These are phyloP conservation scores for Fragum sueziense DNA, from an alignment of 2,888 invertebrate species.

Conservation along the genomic window DNA sequence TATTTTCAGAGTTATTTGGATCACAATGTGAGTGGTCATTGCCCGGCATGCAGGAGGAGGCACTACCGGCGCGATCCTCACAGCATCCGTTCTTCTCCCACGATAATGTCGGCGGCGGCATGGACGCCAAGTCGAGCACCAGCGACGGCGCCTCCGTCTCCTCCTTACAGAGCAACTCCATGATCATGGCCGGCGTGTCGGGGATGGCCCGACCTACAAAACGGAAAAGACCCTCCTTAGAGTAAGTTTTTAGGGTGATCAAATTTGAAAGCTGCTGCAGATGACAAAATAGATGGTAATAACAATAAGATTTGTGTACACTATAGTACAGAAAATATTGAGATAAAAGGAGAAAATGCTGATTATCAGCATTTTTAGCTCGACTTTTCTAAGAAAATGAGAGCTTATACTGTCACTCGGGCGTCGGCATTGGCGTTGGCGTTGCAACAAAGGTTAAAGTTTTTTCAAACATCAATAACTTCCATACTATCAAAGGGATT, in stretches of 20 bases:
- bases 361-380: too few relatives aligned
- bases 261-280: too few relatives aligned
- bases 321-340: too few relatives aligned
- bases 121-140: slow-evolving; percentile 2
- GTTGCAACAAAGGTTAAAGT: too few relatives aligned
- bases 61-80: slow-evolving; percentile 3
- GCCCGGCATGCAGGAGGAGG: slow-evolving; percentile 34
- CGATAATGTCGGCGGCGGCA: not conserved
- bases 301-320: too few relatives aligned
- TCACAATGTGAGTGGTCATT: slow-evolving; percentile 44
- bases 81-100: slow-evolving; percentile 2
- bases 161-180: slow-evolving; percentile 1
- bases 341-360: too few relatives aligned
- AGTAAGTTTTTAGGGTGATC: not conserved
- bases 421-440: too few relatives aligned
- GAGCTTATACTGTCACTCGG: too few relatives aligned
- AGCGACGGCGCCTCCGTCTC: not conserved
- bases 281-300: too few relatives aligned
- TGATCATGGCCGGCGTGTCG: slow-evolving; percentile 9
- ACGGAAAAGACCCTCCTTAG: slow-evolving; percentile 11
- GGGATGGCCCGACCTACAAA: slow-evolving; percentile 9
- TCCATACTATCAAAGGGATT: too few relatives aligned
- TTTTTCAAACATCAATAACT: too few relatives aligned
- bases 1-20: slow-evolving; percentile 45
- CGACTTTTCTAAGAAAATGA: too few relatives aligned